phyloP scores from a whole-genome alignment of 2,797 vertebrate genomes.

The Stomatorhinus walkeri region DNA sequence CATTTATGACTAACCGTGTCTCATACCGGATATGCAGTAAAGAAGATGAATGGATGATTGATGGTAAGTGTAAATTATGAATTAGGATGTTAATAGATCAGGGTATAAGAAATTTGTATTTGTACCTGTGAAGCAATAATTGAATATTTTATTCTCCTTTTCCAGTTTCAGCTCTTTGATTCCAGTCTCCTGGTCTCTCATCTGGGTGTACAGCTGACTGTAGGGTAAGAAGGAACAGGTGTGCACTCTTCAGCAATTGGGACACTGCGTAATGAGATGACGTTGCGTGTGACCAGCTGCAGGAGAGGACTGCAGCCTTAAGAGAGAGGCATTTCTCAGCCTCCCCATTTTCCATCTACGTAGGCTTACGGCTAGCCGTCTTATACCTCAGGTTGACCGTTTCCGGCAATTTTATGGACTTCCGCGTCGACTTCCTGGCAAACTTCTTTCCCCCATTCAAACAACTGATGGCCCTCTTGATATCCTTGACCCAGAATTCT shows the following conservation, averaged over 20 bases:
- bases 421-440: conserved; percentile 85
- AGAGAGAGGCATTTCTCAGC: not conserved
- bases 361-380: not conserved
- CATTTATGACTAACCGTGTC: not conserved
- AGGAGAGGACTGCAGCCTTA: not conserved
- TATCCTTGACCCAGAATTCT: conserved; percentile 84
- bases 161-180: conserved; percentile 83
- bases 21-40: not conserved
- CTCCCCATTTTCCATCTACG: not conserved
- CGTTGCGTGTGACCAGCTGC: not conserved
- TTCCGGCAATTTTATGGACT: conserved; percentile 81
- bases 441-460: conserved; percentile 79
- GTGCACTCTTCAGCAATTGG: not conserved
- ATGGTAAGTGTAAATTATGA: not conserved
- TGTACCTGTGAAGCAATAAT: conserved; percentile 88
- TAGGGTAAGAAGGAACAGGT: conserved; percentile 30
- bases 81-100: not conserved
- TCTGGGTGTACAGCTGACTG: conserved; percentile 76
- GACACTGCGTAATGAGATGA: not conserved
- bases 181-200: conserved; percentile 83
- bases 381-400: conserved; percentile 76
- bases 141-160: conserved; percentile 82
- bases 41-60: not conserved
- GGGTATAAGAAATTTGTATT: not conserved
- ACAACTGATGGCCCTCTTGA: conserved; percentile 72